phyloP scores from a whole-genome alignment of 2,113 vertebrate species.

The Chelonoidis abingdonii region DNA sequence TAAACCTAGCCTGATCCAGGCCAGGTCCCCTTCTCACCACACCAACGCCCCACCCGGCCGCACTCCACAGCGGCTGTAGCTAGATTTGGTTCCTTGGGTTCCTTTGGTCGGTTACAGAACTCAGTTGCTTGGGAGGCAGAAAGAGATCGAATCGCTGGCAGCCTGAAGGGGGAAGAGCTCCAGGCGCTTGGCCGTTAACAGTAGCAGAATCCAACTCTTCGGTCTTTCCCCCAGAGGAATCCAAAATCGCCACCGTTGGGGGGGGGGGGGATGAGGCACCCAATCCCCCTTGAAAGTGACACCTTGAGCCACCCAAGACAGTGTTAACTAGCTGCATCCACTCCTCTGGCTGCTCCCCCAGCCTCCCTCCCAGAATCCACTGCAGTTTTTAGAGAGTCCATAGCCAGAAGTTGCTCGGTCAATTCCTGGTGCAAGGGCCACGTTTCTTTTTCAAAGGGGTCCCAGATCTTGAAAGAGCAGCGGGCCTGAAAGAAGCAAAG shows the following conservation, averaged over 20 bases:
- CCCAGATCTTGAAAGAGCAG: neutral
- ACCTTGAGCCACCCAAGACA: neutral
- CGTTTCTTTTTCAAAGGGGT: neutral
- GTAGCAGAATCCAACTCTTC: too few relatives aligned
- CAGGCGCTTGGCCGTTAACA: too few relatives aligned
- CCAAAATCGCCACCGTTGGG: too few relatives aligned
- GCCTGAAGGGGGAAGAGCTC: too few relatives aligned
- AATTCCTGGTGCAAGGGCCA: neutral
- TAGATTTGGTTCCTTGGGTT: neutral
- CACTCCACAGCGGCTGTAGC: too few relatives aligned
- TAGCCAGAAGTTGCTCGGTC: neutral
- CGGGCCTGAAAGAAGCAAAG: neutral
- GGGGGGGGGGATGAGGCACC: too few relatives aligned
- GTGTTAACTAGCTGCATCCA: neutral
- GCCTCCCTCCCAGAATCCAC: neutral
- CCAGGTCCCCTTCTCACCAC: too few relatives aligned
- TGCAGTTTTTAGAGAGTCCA: neutral
- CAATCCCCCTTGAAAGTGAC: neutral
- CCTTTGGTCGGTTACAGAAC: neutral
- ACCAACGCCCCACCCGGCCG: too few relatives aligned
- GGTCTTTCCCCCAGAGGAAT: too few relatives aligned
- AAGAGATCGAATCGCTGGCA: too few relatives aligned
- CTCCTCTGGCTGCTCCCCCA: neutral
- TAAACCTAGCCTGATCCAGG: too few relatives aligned
- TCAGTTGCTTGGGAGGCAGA: too few relatives aligned